Percentiles rank a stretch among this genome's conserved stretches.
These are phyloP conservation scores for Ailuropoda melanoleuca DNA, from an alignment of 2,113 vertebrate genomes.

Conservation along the genomic window DNA sequence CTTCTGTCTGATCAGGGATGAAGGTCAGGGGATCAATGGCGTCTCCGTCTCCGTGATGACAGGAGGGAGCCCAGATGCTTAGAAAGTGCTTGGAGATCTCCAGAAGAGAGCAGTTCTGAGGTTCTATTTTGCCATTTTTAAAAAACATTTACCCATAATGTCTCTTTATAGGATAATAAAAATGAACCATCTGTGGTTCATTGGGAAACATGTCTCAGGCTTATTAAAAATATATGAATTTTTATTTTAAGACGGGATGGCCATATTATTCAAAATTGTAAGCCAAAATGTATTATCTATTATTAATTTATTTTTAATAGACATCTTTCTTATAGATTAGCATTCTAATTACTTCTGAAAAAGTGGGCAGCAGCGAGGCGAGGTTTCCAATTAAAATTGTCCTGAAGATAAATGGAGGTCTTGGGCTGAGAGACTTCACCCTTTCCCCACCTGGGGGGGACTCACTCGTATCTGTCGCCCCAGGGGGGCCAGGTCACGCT, in stretches of 20 bases:
- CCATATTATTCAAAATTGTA: slow-evolving; percentile 67
- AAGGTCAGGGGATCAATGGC: not conserved
- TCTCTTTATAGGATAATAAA: slow-evolving; percentile 63
- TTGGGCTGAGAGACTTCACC: not conserved
- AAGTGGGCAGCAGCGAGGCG: slow-evolving; percentile 6
- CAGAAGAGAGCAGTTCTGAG: not conserved
- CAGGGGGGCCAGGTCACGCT: not conserved
- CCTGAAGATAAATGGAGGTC: slow-evolving; percentile 58
- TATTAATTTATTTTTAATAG: slow-evolving; percentile 78
- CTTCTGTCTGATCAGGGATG: not conserved
- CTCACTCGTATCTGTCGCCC: not conserved
- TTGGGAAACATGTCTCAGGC: slow-evolving; percentile 49
- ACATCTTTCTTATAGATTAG: slow-evolving; percentile 67
- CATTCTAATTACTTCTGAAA: slow-evolving; percentile 73
- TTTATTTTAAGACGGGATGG: slow-evolving; percentile 65
- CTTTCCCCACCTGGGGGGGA: not conserved
- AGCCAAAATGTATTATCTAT: slow-evolving; percentile 62
- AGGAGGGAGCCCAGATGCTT: not conserved
- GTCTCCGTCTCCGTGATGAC: not conserved
- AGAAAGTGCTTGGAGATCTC: not conserved
- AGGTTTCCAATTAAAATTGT: slow-evolving; percentile 65
- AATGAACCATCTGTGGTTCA: slow-evolving; percentile 55
- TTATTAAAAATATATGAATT: slow-evolving; percentile 75
- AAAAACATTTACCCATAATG: not conserved
- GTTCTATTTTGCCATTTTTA: not conserved